Evolutionary conservation across 2,113 vertebrate genomes (phyloP).

Genomic region (Crotalus helleri): DNA sequence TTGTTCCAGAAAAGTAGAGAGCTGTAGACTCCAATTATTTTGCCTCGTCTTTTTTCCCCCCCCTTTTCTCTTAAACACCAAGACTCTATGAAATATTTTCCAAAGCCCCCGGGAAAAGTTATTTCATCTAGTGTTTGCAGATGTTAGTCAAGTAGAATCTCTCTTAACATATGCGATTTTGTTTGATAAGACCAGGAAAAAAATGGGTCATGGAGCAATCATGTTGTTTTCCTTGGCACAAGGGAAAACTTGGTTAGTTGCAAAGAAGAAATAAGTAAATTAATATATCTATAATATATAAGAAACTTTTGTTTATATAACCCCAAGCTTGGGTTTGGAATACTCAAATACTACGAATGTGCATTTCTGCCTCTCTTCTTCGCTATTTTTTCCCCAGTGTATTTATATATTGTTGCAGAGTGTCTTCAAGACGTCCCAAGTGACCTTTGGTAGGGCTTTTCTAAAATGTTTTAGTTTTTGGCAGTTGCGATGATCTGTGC

Average conservation of each 20-base stretch:
- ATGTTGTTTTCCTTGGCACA: conserved; percentile 49
- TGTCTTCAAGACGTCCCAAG: background rate
- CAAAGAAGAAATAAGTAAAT: conserved; percentile 51
- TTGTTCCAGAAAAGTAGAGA: background rate
- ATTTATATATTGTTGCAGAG: conserved; percentile 33
- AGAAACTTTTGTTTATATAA: conserved; percentile 43
- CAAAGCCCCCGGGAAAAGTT: conserved; percentile 49
- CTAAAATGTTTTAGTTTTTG: background rate
- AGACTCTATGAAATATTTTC: conserved; percentile 36
- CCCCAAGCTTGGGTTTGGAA: conserved; percentile 43
- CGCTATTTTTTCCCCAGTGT: conserved; percentile 18
- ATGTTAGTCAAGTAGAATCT: conserved; percentile 43
- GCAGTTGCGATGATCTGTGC: background rate
- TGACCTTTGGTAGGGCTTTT: conserved; percentile 27
- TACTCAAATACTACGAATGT: conserved; percentile 19
- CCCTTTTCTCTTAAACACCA: background rate
- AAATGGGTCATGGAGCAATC: conserved; percentile 39
- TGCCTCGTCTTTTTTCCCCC: too few relatives aligned
- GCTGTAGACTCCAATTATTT: conserved; percentile 7
- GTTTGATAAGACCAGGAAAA: conserved; percentile 55
- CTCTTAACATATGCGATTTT: conserved; percentile 46
- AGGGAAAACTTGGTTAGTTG: conserved; percentile 46
- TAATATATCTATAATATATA: background rate
- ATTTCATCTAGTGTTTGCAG: conserved; percentile 51
- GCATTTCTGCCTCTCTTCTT: conserved; percentile 39